Base-by-base conservation (phyloP, 2,888 invertebrate species). In the Copidosoma aretas region DNA sequence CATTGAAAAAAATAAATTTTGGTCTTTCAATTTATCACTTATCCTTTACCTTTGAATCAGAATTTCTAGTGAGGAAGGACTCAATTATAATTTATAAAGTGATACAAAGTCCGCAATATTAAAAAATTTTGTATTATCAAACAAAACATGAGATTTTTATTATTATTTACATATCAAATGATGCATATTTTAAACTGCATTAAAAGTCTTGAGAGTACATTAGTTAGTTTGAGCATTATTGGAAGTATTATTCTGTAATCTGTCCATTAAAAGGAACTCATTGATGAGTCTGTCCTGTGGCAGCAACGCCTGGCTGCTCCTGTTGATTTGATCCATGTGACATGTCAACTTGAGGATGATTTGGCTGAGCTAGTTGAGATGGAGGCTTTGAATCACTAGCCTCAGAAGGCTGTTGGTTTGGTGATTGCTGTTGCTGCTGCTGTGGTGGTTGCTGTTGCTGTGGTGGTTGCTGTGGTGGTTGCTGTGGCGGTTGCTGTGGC, bases 1-100 rank as follows among this genome's bases (percentile, higher is more conserved):
- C 80, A 82, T 82, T 79, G 80, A 81, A 82, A 79, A 81, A 81
- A 75, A 69, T 66, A 68, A 67, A 69, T 56, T 58, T 46, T 62
- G 61, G 21, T 53, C 61, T 19, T 65, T 21, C 43, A 53, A 59
- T 59, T 52, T 61, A 14, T 14, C 17, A 61, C 71, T 70, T 72
- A 46, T 17, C 22, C 46, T 46, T 60, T 32, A 32, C 32, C 32
- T 8, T 21, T 19, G 39, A n/a, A 51, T 53, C 12, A 39, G 17
- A 49, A 24, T 3, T 21, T n/a, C 53, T 10, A 10, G 14, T 53
- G 53, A 3, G n/a, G 24, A 19, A 53, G 24, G 12, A 53, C 32
- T 8, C 3, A 49, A n/a, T 49, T 49, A 21, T 52, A 8, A 52
- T 10, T 5, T 19, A 52, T 19, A 21, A n/a, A 3, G 2, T 46